A percentile compares a stretch with the other conserved stretches of the same genome.
phyloP scores from a whole-genome alignment of 2,113 vertebrate species.

The Cromileptes altivelis region DNA sequence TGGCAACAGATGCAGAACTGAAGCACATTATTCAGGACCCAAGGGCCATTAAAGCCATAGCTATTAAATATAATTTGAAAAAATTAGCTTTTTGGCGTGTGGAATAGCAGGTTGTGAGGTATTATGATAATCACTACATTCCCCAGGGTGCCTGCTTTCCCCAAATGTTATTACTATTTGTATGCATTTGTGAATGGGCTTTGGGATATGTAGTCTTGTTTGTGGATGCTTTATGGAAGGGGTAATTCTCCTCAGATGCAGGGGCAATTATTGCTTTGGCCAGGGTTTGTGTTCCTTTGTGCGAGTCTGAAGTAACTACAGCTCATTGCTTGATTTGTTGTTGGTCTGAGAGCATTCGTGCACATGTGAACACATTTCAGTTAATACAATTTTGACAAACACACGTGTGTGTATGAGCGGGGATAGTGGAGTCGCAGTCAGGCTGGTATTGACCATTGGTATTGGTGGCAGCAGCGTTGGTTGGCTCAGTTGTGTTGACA shows the following conservation, averaged over 20 bases:
- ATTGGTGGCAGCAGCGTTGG: neutral
- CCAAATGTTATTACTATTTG: constrained; percentile 69
- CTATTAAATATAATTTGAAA: constrained; percentile 80
- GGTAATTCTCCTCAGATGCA: constrained; percentile 61
- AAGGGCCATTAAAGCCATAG: constrained; percentile 61
- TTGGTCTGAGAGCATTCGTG: constrained; percentile 29
- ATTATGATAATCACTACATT: constrained; percentile 76
- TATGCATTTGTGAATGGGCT: constrained; percentile 58
- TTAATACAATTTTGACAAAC: neutral
- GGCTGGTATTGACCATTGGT: neutral
- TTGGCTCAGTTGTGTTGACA: neutral
- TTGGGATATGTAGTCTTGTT: constrained; percentile 54
- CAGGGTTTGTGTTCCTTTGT: constrained; percentile 50
- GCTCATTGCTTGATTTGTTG: constrained; percentile 42
- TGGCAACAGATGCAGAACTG: constrained; percentile 77
- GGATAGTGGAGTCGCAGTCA: neutral
- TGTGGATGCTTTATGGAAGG: constrained; percentile 53
- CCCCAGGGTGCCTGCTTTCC: constrained; percentile 61
- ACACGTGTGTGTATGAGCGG: neutral
- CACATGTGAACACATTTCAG: constrained; percentile 31
- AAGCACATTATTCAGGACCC: constrained; percentile 73
- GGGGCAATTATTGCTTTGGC: constrained; percentile 46
- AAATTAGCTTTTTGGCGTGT: constrained; percentile 71
- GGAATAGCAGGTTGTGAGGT: constrained; percentile 72
- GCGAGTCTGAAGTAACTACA: constrained; percentile 57